These are phyloP conservation scores for Pantelozetes paolii DNA, from an alignment of 2,888 invertebrate species.

Conservation along the genomic window DNA sequence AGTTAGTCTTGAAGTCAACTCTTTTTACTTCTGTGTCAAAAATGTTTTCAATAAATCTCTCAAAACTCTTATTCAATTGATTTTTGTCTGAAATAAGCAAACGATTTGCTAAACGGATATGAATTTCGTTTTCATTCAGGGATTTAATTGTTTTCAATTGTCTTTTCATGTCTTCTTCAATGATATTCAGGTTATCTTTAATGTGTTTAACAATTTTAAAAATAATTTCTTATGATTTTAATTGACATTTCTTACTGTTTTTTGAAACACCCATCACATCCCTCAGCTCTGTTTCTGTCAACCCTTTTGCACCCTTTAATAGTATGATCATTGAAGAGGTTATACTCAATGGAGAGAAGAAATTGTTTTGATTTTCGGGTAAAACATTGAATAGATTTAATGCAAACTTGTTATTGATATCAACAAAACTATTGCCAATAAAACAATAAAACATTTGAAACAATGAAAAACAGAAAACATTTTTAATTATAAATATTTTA, in stretches of 20 bases:
- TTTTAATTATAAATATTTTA: background rate
- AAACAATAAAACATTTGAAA: too few relatives aligned
- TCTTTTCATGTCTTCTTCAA: background rate
- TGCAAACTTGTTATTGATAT: background rate
- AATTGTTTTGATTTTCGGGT: background rate
- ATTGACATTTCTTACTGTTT: background rate
- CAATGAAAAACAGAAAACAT: background rate
- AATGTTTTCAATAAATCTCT: background rate
- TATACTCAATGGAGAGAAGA: conserved; percentile 1
- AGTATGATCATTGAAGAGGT: conserved; percentile 3
- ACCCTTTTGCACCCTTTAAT: background rate
- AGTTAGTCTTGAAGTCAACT: background rate
- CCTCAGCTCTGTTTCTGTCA: background rate
- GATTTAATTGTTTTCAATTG: background rate
- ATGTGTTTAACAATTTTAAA: background rate
- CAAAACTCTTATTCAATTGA: background rate
- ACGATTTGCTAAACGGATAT: conserved; percentile 10
- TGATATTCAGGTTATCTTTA: background rate
- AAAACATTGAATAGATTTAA: background rate
- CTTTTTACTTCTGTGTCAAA: background rate
- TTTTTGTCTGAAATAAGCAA: background rate
- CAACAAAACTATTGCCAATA: background rate
- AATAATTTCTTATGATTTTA: background rate
- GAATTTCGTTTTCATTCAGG: background rate
- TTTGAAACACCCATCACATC: background rate